Conservation (phyloP, 2,113 vertebrate species). For the Neolamprologus kungweensis region DNA sequence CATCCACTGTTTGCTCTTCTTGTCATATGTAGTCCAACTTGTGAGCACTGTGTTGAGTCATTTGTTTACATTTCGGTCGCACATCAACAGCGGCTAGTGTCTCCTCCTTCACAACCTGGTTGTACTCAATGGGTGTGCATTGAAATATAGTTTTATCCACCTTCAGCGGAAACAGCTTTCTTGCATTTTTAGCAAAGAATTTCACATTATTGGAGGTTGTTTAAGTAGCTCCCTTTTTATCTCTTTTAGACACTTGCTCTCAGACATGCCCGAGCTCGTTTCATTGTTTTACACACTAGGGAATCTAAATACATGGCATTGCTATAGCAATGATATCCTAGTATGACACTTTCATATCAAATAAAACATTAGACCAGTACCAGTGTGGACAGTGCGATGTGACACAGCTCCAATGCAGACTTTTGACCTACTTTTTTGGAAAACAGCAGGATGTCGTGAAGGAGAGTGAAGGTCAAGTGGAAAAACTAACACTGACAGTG, state of each 20-base stretch:
- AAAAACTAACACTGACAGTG: neutral
- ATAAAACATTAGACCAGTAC: neutral
- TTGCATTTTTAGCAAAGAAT: neutral
- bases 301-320: neutral
- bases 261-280: neutral
- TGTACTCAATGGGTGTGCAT: neutral
- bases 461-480: neutral
- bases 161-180: neutral
- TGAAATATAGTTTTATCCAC: neutral
- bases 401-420: neutral
- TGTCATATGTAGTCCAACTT: neutral
- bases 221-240: neutral
- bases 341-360: neutral
- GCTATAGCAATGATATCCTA: neutral
- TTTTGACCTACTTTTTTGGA: neutral
- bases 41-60: neutral
- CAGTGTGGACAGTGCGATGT: neutral
- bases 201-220: neutral
- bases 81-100: neutral
- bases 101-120: neutral
- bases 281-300: neutral
- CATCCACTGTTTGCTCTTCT: neutral
- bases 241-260: neutral
- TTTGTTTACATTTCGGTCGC: neutral
- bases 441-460: neutral